phyloP scores from a whole-genome alignment of 2,797 vertebrate species.

The Crenuchus spilurus region DNA sequence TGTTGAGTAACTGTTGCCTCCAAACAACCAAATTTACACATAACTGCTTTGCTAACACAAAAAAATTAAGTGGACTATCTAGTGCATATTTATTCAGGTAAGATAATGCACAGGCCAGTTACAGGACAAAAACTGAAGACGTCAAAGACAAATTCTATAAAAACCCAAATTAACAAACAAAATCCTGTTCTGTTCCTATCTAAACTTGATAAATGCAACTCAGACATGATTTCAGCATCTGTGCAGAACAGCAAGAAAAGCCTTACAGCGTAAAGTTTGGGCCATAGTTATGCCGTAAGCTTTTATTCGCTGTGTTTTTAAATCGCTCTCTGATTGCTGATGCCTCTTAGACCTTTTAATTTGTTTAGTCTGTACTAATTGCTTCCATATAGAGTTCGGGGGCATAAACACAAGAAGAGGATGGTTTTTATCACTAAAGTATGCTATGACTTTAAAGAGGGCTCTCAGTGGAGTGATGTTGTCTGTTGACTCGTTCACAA shows the following conservation, averaged over 20 bases:
- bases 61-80: not conserved
- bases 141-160: not conserved
- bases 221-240: not conserved
- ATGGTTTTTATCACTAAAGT: constrained; percentile 51
- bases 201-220: not conserved
- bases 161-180: not conserved
- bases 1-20: too few relatives aligned
- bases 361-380: constrained; percentile 57
- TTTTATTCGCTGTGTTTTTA: constrained; percentile 51
- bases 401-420: constrained; percentile 49
- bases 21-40: too few relatives aligned
- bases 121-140: not conserved
- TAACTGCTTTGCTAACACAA: not conserved
- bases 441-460: constrained; percentile 51
- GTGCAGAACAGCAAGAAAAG: not conserved
- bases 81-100: too few relatives aligned
- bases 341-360: constrained; percentile 57
- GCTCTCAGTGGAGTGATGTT: constrained; percentile 42
- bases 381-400: constrained; percentile 57
- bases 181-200: not conserved
- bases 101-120: not conserved
- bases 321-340: constrained; percentile 53
- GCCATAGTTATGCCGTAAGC: constrained; percentile 33
- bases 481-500: constrained; percentile 49
- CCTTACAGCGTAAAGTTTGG: constrained; percentile 22